These are phyloP conservation scores for Eulimnadia texana DNA, from an alignment of 1,140 invertebrate species.

Conservation along the genomic window DNA sequence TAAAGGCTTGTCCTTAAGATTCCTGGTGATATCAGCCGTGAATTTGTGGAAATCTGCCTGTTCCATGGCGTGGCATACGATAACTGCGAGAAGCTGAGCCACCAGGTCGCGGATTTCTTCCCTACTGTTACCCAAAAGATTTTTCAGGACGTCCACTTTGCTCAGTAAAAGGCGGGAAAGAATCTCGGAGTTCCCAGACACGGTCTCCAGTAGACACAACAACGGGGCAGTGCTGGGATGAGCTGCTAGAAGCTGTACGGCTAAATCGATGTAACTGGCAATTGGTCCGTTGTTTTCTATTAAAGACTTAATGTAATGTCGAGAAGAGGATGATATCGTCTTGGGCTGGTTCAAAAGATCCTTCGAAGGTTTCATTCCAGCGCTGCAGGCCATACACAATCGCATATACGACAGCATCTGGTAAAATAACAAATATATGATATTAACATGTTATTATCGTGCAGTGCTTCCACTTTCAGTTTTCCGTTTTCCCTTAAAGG, in stretches of 20 bases:
- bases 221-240: conserved; percentile 34
- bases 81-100: conserved; percentile 49
- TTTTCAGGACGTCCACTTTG: conserved; percentile 33
- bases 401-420: conserved; percentile 61
- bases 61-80: conserved; percentile 37
- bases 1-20: conserved; percentile 31
- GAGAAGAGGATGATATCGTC: conserved; percentile 23
- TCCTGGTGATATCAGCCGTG: conserved; percentile 23
- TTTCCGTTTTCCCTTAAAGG: too few relatives aligned
- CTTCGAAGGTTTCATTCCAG: conserved; percentile 35
- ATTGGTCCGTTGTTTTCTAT: conserved; percentile 11
- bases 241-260: conserved; percentile 18
- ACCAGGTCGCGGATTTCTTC: conserved; percentile 55
- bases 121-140: conserved; percentile 48
- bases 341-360: conserved; percentile 31
- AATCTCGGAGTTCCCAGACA: conserved; percentile 47
- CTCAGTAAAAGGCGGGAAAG: conserved; percentile 38
- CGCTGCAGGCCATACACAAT: conserved; percentile 43
- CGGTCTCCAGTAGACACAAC: conserved; percentile 53
- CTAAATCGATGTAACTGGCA: conserved; percentile 19
- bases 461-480: too few relatives aligned
- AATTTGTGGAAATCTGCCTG: conserved; percentile 25
- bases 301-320: conserved; percentile 19
- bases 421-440: conserved; percentile 20
- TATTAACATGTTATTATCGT: background rate